phyloP scores from a whole-genome alignment of 2,888 invertebrate species.

The Agriopis marginaria region DNA sequence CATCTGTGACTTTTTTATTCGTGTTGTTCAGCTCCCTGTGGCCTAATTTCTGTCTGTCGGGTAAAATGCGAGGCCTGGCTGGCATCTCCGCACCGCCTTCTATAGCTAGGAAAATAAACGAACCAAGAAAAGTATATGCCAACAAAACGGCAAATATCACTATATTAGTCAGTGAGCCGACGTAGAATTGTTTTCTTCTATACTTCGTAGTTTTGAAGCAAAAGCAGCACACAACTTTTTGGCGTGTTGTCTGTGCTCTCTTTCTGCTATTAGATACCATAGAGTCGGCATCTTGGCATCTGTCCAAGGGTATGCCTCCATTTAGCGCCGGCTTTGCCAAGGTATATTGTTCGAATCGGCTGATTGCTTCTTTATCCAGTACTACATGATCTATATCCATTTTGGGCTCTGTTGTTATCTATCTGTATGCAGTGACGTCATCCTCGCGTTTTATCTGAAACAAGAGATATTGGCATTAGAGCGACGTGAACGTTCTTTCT shows the following conservation, averaged over 20 bases:
- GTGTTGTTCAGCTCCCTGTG: conserved; percentile 81
- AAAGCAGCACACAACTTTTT: conserved; percentile 85
- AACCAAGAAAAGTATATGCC: conserved; percentile 92
- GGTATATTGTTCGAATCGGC: conserved; percentile 82
- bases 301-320: conserved; percentile 83
- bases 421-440: conserved; percentile 66
- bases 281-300: conserved; percentile 84
- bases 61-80: conserved; percentile 79
- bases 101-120: conserved; percentile 94
- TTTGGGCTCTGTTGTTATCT: conserved; percentile 63
- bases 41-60: conserved; percentile 80
- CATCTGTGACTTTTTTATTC: conserved; percentile 72
- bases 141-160: conserved; percentile 93
- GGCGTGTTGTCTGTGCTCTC: conserved; percentile 78
- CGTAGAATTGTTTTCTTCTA: conserved; percentile 87
- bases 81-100: conserved; percentile 89
- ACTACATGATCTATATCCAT: conserved; percentile 84
- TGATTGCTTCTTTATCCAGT: conserved; percentile 83
- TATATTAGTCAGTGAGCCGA: conserved; percentile 92
- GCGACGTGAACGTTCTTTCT: conserved; percentile 45
- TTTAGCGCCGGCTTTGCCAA: conserved; percentile 81
- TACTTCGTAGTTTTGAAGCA: conserved; percentile 85
- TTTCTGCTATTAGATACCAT: conserved; percentile 83
- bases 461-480: conserved; percentile 63
- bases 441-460: conserved; percentile 71